These are phyloP conservation scores for Sesamia nonagrioides DNA, from an alignment of 1,140 invertebrate species.

Conservation along the genomic window DNA sequence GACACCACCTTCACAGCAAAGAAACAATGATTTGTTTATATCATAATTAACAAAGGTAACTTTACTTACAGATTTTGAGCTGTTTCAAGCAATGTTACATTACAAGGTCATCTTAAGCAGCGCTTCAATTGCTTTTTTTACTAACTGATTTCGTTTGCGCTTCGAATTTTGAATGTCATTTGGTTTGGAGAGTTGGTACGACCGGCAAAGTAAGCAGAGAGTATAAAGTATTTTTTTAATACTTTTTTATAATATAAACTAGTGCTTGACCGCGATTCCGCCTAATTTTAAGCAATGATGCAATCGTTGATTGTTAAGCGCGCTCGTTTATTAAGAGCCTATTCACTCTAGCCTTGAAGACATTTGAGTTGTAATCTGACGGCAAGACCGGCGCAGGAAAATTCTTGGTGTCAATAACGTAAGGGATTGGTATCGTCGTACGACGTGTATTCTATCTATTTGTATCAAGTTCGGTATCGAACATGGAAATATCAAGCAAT, in stretches of 20 bases:
- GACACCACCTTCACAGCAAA: conserved; percentile 42
- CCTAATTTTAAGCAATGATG: too few relatives aligned
- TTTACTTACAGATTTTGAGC: conserved; percentile 33
- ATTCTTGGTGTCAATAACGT: too few relatives aligned
- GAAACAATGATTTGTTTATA: conserved; percentile 73
- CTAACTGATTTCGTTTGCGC: neutral
- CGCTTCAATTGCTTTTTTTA: conserved; percentile 12
- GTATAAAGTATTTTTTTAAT: too few relatives aligned
- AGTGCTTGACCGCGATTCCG: too few relatives aligned
- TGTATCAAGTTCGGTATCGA: neutral
- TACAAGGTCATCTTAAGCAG: neutral
- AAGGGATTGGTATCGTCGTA: too few relatives aligned
- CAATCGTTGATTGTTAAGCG: too few relatives aligned
- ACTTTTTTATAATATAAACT: too few relatives aligned
- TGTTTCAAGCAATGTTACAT: neutral
- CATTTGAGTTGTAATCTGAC: too few relatives aligned
- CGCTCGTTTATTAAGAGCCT: too few relatives aligned
- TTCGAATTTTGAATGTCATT: conserved; percentile 25
- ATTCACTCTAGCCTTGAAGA: too few relatives aligned
- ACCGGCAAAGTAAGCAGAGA: neutral
- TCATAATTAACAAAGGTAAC: conserved; percentile 31
- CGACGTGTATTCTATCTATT: too few relatives aligned
- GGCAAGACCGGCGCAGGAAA: too few relatives aligned
- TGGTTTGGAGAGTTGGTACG: neutral
- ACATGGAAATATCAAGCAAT: neutral